Evolutionary conservation across 2,888 invertebrate genomes (phyloP).

Genomic region (Pseudolycoriella hygida): DNA sequence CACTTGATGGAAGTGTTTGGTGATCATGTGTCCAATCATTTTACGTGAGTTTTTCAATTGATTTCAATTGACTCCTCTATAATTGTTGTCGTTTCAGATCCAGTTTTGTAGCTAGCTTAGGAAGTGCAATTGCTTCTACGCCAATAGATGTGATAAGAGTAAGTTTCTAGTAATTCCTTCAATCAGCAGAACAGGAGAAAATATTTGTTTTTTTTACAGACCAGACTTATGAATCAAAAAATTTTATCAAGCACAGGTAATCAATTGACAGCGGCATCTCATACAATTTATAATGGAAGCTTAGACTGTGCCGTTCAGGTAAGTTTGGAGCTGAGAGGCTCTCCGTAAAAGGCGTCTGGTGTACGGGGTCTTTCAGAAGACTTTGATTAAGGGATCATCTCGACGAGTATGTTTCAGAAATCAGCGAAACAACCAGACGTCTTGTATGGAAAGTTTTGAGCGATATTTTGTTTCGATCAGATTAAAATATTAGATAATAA

Average conservation of each 20-base stretch:
- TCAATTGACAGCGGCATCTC: slow-evolving; percentile 17
- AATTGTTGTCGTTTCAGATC: slow-evolving; percentile 54
- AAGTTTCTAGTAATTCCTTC: slow-evolving; percentile 20
- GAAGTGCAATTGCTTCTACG: slow-evolving; percentile 84
- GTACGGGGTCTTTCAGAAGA: too few relatives aligned
- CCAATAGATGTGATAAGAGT: slow-evolving; percentile 88
- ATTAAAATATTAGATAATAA: too few relatives aligned
- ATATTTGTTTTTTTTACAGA: slow-evolving; percentile 37
- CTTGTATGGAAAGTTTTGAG: too few relatives aligned
- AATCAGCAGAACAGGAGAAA: background rate
- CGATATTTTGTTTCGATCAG: too few relatives aligned
- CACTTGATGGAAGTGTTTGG: slow-evolving; percentile 49
- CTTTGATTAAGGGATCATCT: too few relatives aligned
- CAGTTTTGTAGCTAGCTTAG: slow-evolving; percentile 79
- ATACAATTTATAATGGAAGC: slow-evolving; percentile 60
- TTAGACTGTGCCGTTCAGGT: slow-evolving; percentile 67
- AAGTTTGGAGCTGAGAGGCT: too few relatives aligned
- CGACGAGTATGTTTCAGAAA: too few relatives aligned
- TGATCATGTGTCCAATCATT: slow-evolving; percentile 71
- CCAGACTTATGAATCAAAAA: slow-evolving; percentile 86
- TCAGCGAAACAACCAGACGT: too few relatives aligned
- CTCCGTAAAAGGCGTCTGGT: too few relatives aligned
- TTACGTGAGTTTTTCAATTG: slow-evolving; percentile 38
- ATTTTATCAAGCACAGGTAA: background rate
- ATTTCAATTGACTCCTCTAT: too few relatives aligned